phyloP scores from a whole-genome alignment of 2,797 vertebrate genomes.

The Catharus ustulatus region DNA sequence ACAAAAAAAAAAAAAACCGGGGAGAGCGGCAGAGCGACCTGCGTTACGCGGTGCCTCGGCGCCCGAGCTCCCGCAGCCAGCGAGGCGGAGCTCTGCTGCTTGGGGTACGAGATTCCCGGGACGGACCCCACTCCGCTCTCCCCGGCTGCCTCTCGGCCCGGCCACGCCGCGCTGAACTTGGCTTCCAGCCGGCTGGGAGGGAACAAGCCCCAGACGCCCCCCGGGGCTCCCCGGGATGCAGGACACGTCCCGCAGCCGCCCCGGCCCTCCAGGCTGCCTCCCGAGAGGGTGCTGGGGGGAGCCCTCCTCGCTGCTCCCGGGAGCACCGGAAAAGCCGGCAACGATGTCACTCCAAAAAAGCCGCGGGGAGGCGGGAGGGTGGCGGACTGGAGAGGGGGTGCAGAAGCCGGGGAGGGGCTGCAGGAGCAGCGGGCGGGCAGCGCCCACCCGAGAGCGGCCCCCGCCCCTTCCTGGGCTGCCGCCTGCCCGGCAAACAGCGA shows the following conservation, averaged over 20 bases:
- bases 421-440: background rate
- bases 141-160: background rate
- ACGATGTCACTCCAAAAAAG: background rate
- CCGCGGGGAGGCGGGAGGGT: background rate
- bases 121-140: accelerated
- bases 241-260: background rate
- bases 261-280: background rate
- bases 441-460: background rate
- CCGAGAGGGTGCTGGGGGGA: too few relatives aligned
- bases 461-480: background rate
- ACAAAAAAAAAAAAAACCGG: background rate
- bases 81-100: background rate
- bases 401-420: background rate
- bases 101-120: too few relatives aligned
- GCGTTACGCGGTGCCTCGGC: background rate
- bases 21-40: slow-evolving; percentile 48
- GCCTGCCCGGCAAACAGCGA: background rate
- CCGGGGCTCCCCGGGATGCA: background rate
- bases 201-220: background rate
- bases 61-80: background rate
- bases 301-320: background rate
- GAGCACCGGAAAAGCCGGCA: background rate
- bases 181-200: background rate
- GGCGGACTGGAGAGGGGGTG: background rate
- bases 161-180: background rate